Evolutionary conservation across 2,113 vertebrate genomes (phyloP).

Genomic region (Microcebus ravelobensis): DNA sequence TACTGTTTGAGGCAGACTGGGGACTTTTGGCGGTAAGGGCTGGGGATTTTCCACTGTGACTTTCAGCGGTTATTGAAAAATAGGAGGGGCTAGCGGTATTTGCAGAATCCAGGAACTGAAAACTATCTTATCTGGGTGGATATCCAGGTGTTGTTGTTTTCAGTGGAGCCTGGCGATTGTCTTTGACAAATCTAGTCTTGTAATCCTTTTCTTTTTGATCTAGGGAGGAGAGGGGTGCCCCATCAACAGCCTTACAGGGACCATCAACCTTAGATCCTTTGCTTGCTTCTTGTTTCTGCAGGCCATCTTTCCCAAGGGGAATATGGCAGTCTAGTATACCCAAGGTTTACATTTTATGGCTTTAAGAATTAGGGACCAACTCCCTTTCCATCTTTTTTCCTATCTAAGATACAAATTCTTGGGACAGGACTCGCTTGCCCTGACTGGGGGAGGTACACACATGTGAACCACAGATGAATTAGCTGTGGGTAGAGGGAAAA

Average conservation of each 20-base stretch:
- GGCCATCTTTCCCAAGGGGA: background rate
- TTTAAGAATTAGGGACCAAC: background rate
- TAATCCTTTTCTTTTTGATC: too few relatives aligned
- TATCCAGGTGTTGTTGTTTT: too few relatives aligned
- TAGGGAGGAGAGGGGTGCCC: too few relatives aligned
- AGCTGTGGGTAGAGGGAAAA: background rate
- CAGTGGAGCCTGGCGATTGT: too few relatives aligned
- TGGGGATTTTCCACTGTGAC: too few relatives aligned
- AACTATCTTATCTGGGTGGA: too few relatives aligned
- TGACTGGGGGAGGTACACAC: background rate
- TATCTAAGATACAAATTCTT: background rate
- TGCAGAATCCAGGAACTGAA: too few relatives aligned
- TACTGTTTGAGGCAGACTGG: too few relatives aligned
- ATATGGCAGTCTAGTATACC: background rate
- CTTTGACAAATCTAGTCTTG: too few relatives aligned
- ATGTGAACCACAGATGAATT: background rate
- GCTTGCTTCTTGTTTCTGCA: background rate
- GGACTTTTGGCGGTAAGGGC: too few relatives aligned
- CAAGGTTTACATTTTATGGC: background rate
- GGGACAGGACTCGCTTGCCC: background rate
- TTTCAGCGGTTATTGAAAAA: too few relatives aligned
- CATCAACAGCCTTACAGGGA: background rate
- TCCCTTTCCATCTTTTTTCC: background rate
- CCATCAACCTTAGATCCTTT: background rate
- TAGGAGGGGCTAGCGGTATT: too few relatives aligned